These are phyloP conservation scores for Rallus limicola DNA, from an alignment of 2,113 vertebrate genomes.

Conservation along the genomic window DNA sequence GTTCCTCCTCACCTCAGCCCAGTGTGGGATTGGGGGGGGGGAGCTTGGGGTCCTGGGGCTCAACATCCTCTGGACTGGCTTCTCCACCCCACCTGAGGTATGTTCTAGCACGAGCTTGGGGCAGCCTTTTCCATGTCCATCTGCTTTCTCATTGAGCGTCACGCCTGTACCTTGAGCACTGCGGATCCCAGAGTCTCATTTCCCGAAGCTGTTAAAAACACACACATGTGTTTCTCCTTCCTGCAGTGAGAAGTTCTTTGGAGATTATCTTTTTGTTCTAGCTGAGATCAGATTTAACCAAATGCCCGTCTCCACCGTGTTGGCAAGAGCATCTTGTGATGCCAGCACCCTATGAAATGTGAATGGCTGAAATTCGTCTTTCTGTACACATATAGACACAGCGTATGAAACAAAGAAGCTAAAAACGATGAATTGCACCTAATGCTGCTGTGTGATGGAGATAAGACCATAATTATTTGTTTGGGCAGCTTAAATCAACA, in stretches of 20 bases:
- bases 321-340: not conserved
- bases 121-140: rapidly evolving
- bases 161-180: rapidly evolving
- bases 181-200: rapidly evolving
- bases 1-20: not conserved
- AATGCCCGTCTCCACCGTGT: rapidly evolving
- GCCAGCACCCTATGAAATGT: not conserved
- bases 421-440: constrained; percentile 73
- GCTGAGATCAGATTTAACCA: not conserved
- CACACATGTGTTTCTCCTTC: not conserved
- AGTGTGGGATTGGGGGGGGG: too few species aligned
- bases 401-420: constrained; percentile 19
- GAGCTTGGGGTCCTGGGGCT: not conserved
- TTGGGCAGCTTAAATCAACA: constrained; percentile 78
- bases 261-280: not conserved
- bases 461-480: constrained; percentile 79
- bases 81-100: too few species aligned
- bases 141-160: rapidly evolving
- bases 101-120: not conserved
- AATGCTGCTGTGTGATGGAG: constrained; percentile 78
- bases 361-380: not conserved
- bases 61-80: not conserved
- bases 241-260: not conserved
- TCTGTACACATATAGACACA: not conserved
- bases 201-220: not conserved